Evolutionary conservation across 2,888 invertebrate genomes (phyloP).

Genomic region (Rhogogaster chlorosoma): DNA sequence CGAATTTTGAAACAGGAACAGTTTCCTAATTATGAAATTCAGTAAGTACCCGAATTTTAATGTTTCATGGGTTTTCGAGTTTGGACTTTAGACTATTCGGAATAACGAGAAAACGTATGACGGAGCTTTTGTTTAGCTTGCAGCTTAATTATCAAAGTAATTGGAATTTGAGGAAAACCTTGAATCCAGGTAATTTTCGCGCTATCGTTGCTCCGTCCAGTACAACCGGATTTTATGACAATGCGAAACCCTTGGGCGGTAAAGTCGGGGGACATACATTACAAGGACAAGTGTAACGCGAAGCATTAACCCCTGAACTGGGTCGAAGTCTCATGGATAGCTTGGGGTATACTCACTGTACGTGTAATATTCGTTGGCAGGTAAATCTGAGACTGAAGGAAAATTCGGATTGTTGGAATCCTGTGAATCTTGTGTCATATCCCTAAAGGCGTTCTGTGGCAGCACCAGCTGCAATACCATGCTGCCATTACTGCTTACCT

Average conservation of each 20-base stretch:
- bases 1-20: neutral
- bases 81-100: neutral
- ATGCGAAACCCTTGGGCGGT: neutral
- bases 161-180: neutral
- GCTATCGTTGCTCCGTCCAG: neutral
- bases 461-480: conserved; percentile 76
- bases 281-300: neutral
- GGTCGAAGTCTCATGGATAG: conserved; percentile 3
- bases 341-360: conserved; percentile 41
- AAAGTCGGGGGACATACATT: neutral
- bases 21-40: neutral
- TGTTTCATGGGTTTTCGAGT: neutral
- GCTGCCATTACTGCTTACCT: conserved; percentile 68
- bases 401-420: conserved; percentile 39
- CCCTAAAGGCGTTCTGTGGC: conserved; percentile 64
- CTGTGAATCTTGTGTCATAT: conserved; percentile 8
- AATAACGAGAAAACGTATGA: neutral
- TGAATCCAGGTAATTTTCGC: neutral
- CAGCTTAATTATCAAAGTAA: conserved; percentile 4
- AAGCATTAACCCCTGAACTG: conserved; percentile 11
- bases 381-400: conserved; percentile 36
- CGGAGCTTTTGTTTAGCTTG: neutral
- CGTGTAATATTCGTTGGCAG: conserved; percentile 46
- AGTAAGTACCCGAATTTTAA: neutral
- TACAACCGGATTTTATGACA: conserved; percentile 19